Conservation (phyloP, 1,140 invertebrate species). For the Conus ventricosus region DNA sequence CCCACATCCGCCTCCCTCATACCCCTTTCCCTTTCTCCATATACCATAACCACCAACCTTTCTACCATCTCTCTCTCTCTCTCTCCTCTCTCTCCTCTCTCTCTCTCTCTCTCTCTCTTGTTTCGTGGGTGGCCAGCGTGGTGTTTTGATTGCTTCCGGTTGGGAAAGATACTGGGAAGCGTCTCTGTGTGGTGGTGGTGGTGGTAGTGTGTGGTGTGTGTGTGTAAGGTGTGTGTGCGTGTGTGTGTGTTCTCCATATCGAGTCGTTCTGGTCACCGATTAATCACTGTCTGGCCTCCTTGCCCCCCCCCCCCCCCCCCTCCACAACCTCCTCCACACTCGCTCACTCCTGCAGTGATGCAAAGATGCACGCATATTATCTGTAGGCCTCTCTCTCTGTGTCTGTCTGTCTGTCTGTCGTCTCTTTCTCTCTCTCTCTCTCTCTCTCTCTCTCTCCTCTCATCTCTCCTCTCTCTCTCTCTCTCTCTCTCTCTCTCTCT, state of each 20-base stretch:
- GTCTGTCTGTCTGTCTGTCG: not conserved
- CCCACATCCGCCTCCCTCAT: too few species aligned
- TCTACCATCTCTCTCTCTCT: not conserved
- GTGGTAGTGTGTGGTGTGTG: too few species aligned
- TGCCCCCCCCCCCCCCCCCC: not conserved
- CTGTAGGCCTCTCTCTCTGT: too few species aligned
- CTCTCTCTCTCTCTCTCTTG: slow-evolving; percentile 23
- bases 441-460: slow-evolving; percentile 14
- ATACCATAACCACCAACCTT: too few species aligned
- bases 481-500: slow-evolving; percentile 1
- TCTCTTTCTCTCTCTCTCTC: not conserved
- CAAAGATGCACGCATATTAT: too few species aligned
- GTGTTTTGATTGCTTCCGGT: too few species aligned
- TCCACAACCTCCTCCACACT: not conserved
- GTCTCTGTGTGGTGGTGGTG: too few species aligned
- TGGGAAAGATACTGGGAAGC: too few species aligned
- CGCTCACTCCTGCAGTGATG: too few species aligned
- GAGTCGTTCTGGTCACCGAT: too few species aligned
- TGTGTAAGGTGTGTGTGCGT: too few species aligned
- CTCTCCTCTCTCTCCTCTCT: not conserved
- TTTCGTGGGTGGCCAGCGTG: not conserved
- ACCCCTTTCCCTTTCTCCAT: slow-evolving; percentile 6
- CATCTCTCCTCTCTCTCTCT: not conserved
- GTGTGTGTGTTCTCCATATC: too few species aligned
- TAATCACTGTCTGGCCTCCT: not conserved